Evolutionary conservation across 2,113 vertebrate species (phyloP).

Genomic region (Ellobius talpinus): DNA sequence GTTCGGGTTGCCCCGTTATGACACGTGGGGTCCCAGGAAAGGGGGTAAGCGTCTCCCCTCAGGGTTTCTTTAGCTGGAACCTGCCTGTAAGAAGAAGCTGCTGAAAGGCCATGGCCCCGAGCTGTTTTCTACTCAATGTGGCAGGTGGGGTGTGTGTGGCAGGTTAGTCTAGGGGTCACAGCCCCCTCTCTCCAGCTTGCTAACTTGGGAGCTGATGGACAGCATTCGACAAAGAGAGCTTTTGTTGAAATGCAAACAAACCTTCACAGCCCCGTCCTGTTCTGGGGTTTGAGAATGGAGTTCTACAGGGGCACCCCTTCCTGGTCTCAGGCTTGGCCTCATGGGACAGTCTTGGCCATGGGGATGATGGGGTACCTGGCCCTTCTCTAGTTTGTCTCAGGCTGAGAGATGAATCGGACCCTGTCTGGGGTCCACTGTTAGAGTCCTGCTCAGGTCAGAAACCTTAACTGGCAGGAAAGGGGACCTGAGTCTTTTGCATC

Average conservation of each 20-base stretch:
- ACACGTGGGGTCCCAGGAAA: neutral
- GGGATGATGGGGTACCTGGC: neutral
- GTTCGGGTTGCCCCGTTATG: neutral
- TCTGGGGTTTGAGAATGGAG: neutral
- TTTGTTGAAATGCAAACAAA: neutral
- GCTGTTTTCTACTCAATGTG: no score
- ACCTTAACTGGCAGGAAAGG: neutral
- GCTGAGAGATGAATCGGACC: neutral
- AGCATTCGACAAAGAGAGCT: neutral
- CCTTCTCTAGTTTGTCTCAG: neutral
- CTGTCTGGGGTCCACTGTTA: neutral
- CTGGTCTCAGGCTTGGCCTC: neutral
- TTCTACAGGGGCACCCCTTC: neutral
- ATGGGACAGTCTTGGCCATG: no score
- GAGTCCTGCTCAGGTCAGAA: neutral
- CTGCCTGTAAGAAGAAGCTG: neutral
- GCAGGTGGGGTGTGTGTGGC: neutral
- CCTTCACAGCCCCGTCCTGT: neutral
- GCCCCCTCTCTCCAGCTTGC: neutral
- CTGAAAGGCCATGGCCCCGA: neutral
- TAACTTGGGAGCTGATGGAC: neutral
- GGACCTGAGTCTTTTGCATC: neutral
- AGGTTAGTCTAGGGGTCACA: neutral
- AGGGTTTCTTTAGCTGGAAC: neutral
- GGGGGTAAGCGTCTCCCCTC: neutral